Percentiles rank a stretch among this genome's conserved stretches.
Conservation (phyloP, 1,140 invertebrate species). For the Thaumetopoea pityocampa region DNA sequence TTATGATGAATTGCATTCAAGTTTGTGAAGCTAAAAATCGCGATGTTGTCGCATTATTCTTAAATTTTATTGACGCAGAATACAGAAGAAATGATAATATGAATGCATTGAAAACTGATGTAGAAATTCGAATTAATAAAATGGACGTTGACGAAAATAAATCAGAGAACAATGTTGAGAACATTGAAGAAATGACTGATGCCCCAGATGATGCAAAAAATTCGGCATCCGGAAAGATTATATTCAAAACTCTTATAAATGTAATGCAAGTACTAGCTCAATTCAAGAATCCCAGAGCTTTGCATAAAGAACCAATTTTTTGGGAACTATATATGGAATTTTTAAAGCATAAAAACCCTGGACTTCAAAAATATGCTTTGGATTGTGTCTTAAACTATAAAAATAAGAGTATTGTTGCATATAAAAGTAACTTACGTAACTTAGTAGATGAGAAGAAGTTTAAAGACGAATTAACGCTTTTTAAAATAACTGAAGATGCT, state of each 20-base stretch:
- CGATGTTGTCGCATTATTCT: constrained; percentile 85
- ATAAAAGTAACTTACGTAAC: constrained; percentile 85
- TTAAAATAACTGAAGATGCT: constrained; percentile 85
- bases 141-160: constrained; percentile 58
- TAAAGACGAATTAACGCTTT: constrained; percentile 87
- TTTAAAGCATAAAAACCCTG: constrained; percentile 84
- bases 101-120: constrained; percentile 55
- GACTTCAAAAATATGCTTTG: constrained; percentile 89
- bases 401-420: constrained; percentile 82
- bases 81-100: constrained; percentile 60
- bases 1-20: constrained; percentile 83
- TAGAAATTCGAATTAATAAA: constrained; percentile 37
- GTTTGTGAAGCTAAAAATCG: constrained; percentile 87
- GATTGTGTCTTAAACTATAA: constrained; percentile 92
- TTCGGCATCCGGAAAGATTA: constrained; percentile 64
- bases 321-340: constrained; percentile 86
- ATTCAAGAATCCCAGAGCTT: constrained; percentile 87
- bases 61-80: constrained; percentile 85
- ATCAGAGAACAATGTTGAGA: constrained; percentile 36
- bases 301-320: constrained; percentile 86
- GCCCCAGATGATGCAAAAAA: constrained; percentile 52
- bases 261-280: constrained; percentile 87
- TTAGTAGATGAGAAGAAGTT: constrained; percentile 92
- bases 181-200: constrained; percentile 39
- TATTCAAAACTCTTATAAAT: constrained; percentile 81